Percentiles rank a stretch among this genome's conserved stretches.
Conservation (phyloP, 2,797 vertebrate species). For the Mionectes olivaceus region DNA sequence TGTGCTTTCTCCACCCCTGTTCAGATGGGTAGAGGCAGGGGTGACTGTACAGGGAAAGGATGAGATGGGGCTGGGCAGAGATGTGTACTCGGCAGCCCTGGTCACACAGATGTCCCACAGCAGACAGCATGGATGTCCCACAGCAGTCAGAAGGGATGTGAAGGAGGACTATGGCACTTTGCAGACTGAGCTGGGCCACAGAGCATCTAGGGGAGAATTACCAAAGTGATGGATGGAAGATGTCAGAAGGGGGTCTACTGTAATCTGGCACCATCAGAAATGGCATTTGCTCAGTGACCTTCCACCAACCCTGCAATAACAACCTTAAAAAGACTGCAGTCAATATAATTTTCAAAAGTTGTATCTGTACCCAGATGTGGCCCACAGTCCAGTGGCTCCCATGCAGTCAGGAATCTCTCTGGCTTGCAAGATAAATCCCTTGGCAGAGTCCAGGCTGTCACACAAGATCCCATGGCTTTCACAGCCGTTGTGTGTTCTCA, state of each 20-base stretch:
- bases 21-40: background rate
- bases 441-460: background rate
- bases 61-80: background rate
- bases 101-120: background rate
- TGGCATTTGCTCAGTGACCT: background rate
- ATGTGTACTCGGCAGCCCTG: background rate
- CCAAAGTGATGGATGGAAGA: background rate
- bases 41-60: background rate
- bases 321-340: background rate
- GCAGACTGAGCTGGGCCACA: background rate
- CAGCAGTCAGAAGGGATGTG: background rate
- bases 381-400: background rate
- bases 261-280: background rate
- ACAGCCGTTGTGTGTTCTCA: background rate
- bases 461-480: background rate
- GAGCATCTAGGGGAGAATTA: background rate
- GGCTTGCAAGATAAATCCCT: background rate
- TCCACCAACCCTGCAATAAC: background rate
- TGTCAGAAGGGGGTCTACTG: background rate
- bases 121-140: background rate
- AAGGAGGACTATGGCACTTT: background rate
- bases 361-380: background rate
- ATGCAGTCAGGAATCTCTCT: background rate
- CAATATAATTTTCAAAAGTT: background rate
- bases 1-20: background rate